Evolutionary conservation across 2,113 vertebrate species (phyloP).

Genomic region (Ursus arctos): DNA sequence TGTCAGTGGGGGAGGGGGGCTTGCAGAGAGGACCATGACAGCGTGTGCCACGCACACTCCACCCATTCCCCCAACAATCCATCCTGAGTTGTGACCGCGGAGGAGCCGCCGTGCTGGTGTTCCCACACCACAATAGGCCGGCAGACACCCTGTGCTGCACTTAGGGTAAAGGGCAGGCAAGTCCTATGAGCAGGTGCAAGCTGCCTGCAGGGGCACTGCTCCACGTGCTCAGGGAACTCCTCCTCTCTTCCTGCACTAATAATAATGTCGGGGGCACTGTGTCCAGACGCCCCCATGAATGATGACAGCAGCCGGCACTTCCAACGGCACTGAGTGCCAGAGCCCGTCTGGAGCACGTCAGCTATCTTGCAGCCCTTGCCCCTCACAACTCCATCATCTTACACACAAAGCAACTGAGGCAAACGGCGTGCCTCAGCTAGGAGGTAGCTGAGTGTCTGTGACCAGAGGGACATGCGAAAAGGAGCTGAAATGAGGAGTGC

Average conservation of each 20-base stretch:
- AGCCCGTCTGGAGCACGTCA: accelerated
- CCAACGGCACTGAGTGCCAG: accelerated
- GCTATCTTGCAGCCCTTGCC: accelerated
- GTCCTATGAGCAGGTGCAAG: not conserved
- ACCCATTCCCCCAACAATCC: accelerated
- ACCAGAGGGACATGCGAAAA: not conserved
- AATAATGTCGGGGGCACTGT: accelerated
- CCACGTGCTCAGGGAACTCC: not conserved
- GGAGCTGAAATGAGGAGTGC: accelerated
- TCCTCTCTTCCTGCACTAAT: not conserved
- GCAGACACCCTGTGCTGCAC: accelerated
- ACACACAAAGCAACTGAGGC: not conserved
- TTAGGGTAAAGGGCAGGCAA: not conserved
- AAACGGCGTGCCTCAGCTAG: accelerated
- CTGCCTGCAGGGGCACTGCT: not conserved
- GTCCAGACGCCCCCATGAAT: accelerated
- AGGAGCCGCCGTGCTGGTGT: accelerated
- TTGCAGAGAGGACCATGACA: accelerated
- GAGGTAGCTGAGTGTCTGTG: not conserved
- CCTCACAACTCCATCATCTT: not conserved
- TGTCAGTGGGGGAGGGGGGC: accelerated
- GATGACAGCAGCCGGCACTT: accelerated
- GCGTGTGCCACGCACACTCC: accelerated
- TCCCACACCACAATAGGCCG: accelerated
- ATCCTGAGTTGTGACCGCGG: accelerated